Percentiles rank a stretch among this genome's conserved stretches.
Evolutionary conservation across 1,140 invertebrate genomes (phyloP).

Genomic region (Macrosteles quadrilineatus): DNA sequence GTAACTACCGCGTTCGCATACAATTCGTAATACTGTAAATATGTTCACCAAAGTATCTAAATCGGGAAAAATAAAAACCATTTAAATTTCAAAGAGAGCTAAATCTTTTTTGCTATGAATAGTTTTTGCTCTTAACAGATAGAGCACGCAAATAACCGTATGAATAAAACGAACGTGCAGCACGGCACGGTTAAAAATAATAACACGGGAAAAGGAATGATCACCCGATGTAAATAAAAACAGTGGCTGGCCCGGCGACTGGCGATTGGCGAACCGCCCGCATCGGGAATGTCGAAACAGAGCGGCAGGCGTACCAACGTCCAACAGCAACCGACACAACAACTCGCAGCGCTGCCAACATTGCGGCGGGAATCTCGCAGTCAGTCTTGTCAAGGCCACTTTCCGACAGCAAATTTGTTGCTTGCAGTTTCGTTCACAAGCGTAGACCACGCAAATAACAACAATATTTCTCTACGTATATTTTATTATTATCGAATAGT

Average conservation of each 20-base stretch:
- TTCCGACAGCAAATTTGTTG: not conserved
- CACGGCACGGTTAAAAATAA: constrained; percentile 22
- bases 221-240: constrained; percentile 22
- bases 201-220: constrained; percentile 10
- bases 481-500: no score
- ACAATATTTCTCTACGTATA: no score
- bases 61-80: no score
- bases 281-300: constrained; percentile 21
- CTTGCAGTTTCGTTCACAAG: no score
- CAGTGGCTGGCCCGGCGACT: not conserved
- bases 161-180: not conserved
- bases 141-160: no score
- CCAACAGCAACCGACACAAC: not conserved
- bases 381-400: not conserved
- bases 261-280: not conserved
- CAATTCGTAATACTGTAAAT: no score
- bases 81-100: no score
- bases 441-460: no score
- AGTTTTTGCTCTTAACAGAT: no score
- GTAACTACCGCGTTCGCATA: no score
- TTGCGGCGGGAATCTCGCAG: not conserved
- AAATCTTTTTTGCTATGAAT: no score
- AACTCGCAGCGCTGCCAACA: constrained; percentile 2
- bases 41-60: no score
- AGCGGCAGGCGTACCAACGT: not conserved